Conservation (phyloP, 2,797 vertebrate genomes). For the Arremon brunneinucha region DNA sequence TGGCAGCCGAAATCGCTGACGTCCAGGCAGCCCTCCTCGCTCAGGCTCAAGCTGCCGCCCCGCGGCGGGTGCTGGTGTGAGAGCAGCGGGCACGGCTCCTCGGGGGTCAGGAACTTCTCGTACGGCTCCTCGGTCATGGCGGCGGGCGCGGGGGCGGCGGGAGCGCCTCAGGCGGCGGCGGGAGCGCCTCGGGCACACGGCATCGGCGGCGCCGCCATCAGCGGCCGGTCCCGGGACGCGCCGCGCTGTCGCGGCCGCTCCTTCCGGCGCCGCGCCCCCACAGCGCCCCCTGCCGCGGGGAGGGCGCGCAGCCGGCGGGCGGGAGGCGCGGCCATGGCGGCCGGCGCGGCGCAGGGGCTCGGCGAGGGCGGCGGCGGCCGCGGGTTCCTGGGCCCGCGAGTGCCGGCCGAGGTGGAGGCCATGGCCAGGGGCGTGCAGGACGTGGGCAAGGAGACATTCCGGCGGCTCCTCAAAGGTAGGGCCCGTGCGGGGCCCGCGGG, state of each 20-base stretch:
- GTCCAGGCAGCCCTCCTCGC: conserved; percentile 90
- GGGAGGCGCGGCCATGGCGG: not conserved
- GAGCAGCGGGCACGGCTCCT: conserved; percentile 90
- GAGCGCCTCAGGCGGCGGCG: not conserved
- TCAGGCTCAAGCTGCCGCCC: conserved; percentile 79
- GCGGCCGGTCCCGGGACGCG: not conserved
- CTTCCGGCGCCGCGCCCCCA: not conserved
- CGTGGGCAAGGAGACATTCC: conserved; percentile 79
- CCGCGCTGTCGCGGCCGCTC: not conserved
- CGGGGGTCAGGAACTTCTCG: conserved; percentile 93
- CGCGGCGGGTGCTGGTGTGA: conserved; percentile 84
- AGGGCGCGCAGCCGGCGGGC: not conserved
- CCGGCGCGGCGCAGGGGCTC: not conserved
- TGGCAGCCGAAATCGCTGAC: conserved; percentile 95
- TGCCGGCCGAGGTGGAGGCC: conserved; percentile 80
- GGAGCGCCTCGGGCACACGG: not conserved
- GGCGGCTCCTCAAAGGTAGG: conserved; percentile 80
- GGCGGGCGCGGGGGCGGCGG: not conserved
- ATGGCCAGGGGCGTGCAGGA: conserved; percentile 80
- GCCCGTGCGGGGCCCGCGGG: not conserved
- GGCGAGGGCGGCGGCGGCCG: not conserved
- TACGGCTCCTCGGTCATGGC: conserved; percentile 87
- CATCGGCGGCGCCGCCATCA: not conserved
- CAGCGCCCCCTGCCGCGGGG: not conserved
- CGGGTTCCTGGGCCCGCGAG: conserved; percentile 76